These are phyloP conservation scores for Seladonia tumulorum DNA, from an alignment of 2,888 invertebrate genomes.

Conservation along the genomic window DNA sequence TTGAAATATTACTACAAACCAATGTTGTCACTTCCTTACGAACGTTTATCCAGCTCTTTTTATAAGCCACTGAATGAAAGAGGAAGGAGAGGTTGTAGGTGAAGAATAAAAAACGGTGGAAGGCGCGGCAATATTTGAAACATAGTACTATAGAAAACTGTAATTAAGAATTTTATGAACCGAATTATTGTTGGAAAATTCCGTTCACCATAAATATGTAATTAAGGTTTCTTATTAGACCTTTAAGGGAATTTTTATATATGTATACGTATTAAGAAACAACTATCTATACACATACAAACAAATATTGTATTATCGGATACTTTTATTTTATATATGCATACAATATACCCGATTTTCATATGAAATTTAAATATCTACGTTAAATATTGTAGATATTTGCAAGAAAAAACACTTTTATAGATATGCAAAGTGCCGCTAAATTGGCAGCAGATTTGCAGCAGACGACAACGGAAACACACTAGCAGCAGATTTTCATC, in stretches of 20 bases:
- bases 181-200: not conserved
- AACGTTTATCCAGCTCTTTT: not conserved
- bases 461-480: too few species aligned
- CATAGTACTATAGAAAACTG: not conserved
- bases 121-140: constrained; percentile 6
- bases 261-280: not conserved
- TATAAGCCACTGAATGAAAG: not conserved
- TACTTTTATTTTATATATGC: too few species aligned
- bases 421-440: too few species aligned
- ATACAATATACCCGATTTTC: too few species aligned
- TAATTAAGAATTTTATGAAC: not conserved
- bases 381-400: too few species aligned
- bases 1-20: constrained; percentile 12
- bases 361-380: not conserved
- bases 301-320: too few species aligned
- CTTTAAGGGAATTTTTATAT: not conserved
- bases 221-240: not conserved
- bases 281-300: too few species aligned
- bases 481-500: too few species aligned
- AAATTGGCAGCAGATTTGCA: too few species aligned
- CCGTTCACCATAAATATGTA: not conserved
- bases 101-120: not conserved
- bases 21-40: constrained; percentile 37
- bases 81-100: not conserved
- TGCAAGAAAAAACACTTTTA: too few species aligned